Conservation (phyloP, 1,140 invertebrate species). For the Achroia grisella region DNA sequence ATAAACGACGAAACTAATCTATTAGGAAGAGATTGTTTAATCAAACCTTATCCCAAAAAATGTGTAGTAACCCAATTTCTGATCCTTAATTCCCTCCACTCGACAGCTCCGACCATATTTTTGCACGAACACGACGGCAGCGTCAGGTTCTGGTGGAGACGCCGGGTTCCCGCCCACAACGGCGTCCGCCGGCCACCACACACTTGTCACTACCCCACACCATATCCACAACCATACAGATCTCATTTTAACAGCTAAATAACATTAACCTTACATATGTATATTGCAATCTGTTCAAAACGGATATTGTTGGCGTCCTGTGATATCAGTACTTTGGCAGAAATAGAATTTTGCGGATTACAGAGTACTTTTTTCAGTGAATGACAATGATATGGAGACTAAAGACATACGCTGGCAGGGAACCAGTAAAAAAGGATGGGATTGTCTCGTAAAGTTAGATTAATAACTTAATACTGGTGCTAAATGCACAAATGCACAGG, state of each 20-base stretch:
- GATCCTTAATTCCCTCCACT: conserved; percentile 65
- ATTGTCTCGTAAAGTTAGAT: no score
- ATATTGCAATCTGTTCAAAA: background rate
- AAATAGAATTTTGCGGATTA: no score
- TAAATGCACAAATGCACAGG: no score
- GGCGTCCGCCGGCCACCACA: conserved; percentile 32
- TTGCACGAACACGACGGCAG: conserved; percentile 75
- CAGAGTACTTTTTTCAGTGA: no score
- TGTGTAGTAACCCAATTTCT: conserved; percentile 47
- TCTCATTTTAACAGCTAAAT: no score
- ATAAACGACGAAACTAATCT: no score
- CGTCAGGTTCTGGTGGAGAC: conserved; percentile 74
- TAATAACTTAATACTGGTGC: no score
- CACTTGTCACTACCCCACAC: conserved; percentile 11
- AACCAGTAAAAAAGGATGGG: no score
- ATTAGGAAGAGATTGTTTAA: background rate
- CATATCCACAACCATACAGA: conserved; percentile 18
- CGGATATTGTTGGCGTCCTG: conserved; percentile 8
- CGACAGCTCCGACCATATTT: conserved; percentile 71
- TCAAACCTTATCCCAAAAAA: conserved; percentile 55
- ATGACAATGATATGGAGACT: no score
- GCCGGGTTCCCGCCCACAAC: conserved; percentile 76
- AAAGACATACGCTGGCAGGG: no score
- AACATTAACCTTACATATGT: no score
- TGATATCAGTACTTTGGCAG: conserved; percentile 8